Percentiles rank a stretch among this genome's conserved stretches.
Evolutionary conservation across 2,797 vertebrate species (phyloP).

Genomic region (Siniperca undulata): DNA sequence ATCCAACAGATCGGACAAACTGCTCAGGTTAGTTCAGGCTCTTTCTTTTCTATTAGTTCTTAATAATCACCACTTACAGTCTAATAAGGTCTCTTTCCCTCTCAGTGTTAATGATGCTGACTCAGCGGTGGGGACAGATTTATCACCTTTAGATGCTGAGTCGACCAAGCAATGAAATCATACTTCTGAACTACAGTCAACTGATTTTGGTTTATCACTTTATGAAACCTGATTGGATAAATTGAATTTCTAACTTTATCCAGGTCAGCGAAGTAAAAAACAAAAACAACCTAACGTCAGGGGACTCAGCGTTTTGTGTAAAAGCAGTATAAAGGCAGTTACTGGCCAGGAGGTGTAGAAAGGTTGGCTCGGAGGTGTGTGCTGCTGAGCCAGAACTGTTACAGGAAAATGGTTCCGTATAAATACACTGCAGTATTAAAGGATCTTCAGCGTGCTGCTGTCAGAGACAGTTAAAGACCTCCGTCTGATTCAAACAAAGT

Average conservation of each 20-base stretch:
- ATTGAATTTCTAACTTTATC: background rate
- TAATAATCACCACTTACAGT: background rate
- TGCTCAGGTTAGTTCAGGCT: too few species aligned
- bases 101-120: constrained; percentile 6
- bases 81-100: background rate
- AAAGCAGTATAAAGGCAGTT: background rate
- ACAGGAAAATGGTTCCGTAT: constrained; percentile 20
- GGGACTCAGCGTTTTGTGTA: background rate
- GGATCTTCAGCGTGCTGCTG: background rate
- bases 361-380: constrained; percentile 8
- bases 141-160: constrained; percentile 6
- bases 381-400: constrained; percentile 22
- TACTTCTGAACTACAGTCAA: constrained; percentile 2
- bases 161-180: background rate
- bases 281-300: background rate
- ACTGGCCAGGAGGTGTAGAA: background rate
- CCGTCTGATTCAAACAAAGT: background rate
- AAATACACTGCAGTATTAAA: constrained; percentile 7
- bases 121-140: constrained; percentile 11
- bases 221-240: background rate
- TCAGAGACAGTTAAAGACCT: background rate
- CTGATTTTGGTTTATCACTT: constrained; percentile 9
- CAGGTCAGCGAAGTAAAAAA: background rate
- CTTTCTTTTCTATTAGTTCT: background rate
- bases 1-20: too few species aligned